phyloP scores from a whole-genome alignment of 2,888 invertebrate genomes.

The Flexamia atlantica region DNA sequence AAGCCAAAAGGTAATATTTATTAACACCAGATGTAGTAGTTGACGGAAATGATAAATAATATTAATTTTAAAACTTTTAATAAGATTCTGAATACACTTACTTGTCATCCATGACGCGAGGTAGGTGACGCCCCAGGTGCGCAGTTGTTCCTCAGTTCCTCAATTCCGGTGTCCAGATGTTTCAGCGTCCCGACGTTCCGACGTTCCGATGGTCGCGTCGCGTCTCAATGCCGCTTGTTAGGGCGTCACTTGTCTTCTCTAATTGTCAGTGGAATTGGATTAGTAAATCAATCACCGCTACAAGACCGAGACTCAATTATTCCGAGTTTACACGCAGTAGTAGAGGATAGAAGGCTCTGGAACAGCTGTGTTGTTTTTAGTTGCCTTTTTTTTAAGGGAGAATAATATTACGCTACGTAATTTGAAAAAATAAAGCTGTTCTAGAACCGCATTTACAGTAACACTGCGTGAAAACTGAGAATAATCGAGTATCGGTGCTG shows the following conservation, averaged over 20 bases:
- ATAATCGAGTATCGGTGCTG: too few relatives aligned
- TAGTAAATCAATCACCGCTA: conserved; percentile 29
- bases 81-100: background rate
- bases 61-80: too few relatives aligned
- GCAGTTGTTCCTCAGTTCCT: too few relatives aligned
- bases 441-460: too few relatives aligned
- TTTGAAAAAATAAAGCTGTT: too few relatives aligned
- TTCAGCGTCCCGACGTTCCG: background rate
- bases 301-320: background rate
- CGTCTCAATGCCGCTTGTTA: conserved; percentile 28
- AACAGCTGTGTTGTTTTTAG: background rate
- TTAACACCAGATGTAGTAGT: too few relatives aligned
- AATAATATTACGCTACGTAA: too few relatives aligned
- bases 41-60: too few relatives aligned
- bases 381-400: too few relatives aligned
- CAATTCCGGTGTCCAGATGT: background rate
- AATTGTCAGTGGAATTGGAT: conserved; percentile 18
- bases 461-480: too few relatives aligned
- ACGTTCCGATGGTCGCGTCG: background rate
- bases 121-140: background rate
- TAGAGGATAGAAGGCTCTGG: background rate
- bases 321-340: background rate
- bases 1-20: too few relatives aligned
- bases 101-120: background rate
- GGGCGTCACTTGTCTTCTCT: conserved; percentile 32